phyloP scores from a whole-genome alignment of 2,113 vertebrate genomes.

The Calonectris borealis region DNA sequence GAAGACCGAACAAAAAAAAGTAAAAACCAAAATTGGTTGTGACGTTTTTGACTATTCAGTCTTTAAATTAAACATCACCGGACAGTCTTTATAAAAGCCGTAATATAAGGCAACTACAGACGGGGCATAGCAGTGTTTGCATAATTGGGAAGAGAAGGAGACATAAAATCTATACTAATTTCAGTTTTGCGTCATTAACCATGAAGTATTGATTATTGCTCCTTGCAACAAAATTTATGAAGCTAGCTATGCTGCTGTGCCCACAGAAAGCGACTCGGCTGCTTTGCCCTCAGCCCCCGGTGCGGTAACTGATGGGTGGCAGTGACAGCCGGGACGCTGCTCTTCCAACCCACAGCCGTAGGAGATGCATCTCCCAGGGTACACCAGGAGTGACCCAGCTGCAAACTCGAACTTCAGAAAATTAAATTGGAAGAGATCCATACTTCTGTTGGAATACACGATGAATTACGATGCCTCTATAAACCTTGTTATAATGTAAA shows the following conservation, averaged over 20 bases:
- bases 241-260: slow-evolving; percentile 54
- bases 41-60: slow-evolving; percentile 45
- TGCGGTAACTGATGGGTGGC: slow-evolving; percentile 9
- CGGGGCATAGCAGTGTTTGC: slow-evolving; percentile 67
- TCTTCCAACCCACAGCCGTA: slow-evolving; percentile 38
- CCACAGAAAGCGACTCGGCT: slow-evolving; percentile 42
- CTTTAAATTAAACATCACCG: slow-evolving; percentile 53
- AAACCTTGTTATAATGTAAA: slow-evolving; percentile 44
- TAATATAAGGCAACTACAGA: slow-evolving; percentile 48
- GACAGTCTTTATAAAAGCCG: background rate
- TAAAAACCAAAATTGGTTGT: slow-evolving; percentile 26
- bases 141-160: slow-evolving; percentile 76
- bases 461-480: slow-evolving; percentile 39
- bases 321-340: slow-evolving; percentile 21
- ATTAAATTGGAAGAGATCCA: slow-evolving; percentile 67
- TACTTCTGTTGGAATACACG: slow-evolving; percentile 18
- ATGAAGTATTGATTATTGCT: slow-evolving; percentile 71
- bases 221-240: slow-evolving; percentile 58
- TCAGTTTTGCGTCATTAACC: slow-evolving; percentile 74
- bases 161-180: slow-evolving; percentile 87
- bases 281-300: slow-evolving; percentile 8
- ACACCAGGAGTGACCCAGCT: slow-evolving; percentile 58
- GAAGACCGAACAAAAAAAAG: slow-evolving; percentile 26
- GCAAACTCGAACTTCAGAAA: slow-evolving; percentile 59
- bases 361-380: slow-evolving; percentile 58